A percentile compares a stretch with the other conserved stretches of the same genome.
Conservation (phyloP, 2,888 invertebrate genomes). For the Perdita meconis region DNA sequence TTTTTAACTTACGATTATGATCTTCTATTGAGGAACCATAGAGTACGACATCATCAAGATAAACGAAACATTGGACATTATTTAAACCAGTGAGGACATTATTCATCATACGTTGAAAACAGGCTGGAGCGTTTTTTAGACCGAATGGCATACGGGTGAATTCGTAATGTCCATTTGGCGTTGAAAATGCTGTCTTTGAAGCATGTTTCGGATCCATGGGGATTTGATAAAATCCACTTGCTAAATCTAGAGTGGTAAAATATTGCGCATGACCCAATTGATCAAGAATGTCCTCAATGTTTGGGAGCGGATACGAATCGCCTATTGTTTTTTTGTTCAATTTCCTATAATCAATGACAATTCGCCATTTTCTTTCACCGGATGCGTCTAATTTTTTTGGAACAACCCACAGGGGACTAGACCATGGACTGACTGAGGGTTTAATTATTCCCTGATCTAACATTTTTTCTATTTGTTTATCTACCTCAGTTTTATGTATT, state of each 20-base stretch:
- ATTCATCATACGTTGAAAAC: conserved; percentile 11
- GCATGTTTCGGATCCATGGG: not conserved
- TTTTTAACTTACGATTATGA: conserved; percentile 10
- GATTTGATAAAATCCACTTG: conserved; percentile 6
- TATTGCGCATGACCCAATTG: conserved; percentile 18
- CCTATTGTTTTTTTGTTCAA: conserved; percentile 4
- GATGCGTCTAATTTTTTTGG: conserved; percentile 2
- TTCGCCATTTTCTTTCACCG: not conserved
- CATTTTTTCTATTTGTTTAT: conserved; percentile 19
- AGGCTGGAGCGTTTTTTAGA: not conserved
- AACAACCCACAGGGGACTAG: not conserved
- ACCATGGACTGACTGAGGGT: conserved; percentile 1
- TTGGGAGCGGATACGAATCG: conserved; percentile 4
- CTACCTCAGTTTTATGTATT: conserved; percentile 11
- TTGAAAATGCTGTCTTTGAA: not conserved
- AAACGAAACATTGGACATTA: conserved; percentile 7
- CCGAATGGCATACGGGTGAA: conserved; percentile 7
- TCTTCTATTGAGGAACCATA: conserved; percentile 35
- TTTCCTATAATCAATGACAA: conserved; percentile 11
- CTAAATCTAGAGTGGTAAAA: not conserved
- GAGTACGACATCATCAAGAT: conserved; percentile 45
- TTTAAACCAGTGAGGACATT: conserved; percentile 63
- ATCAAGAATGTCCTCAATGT: conserved; percentile 9
- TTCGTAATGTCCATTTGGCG: conserved; percentile 9
- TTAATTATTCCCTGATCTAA: conserved; percentile 2